These are phyloP conservation scores for Volucella zonaria DNA, from an alignment of 2,888 invertebrate genomes.

Conservation along the genomic window DNA sequence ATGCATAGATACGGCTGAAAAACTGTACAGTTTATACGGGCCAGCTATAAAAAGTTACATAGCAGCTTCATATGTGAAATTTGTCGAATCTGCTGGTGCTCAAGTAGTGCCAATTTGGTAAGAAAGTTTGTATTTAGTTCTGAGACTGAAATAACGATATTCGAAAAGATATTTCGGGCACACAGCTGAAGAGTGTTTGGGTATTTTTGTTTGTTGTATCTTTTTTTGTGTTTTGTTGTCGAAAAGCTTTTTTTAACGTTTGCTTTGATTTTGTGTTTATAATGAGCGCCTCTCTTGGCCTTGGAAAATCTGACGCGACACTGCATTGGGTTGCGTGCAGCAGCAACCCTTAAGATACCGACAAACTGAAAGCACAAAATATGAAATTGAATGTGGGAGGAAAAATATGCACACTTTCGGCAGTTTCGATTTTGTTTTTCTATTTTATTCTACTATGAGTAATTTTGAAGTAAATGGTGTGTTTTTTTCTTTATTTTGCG, in stretches of 20 bases:
- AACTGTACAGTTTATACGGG: conserved; percentile 84
- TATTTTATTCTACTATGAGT: background rate
- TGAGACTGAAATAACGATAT: too few species aligned
- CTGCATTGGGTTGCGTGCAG: too few species aligned
- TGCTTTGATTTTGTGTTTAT: too few species aligned
- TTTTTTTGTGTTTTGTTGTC: background rate
- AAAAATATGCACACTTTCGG: too few species aligned
- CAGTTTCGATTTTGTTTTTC: background rate
- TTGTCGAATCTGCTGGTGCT: conserved; percentile 92
- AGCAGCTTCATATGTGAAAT: conserved; percentile 93
- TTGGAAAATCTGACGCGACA: too few species aligned
- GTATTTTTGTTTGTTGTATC: background rate
- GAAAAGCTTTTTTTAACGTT: background rate
- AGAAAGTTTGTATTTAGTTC: conserved; percentile 75
- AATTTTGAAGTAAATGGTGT: too few species aligned
- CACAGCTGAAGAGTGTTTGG: background rate
- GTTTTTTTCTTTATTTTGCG: too few species aligned
- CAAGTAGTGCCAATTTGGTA: conserved; percentile 92
- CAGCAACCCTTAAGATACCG: too few species aligned
- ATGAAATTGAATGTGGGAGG: too few species aligned
- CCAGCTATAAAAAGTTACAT: conserved; percentile 87
- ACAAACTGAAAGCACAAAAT: too few species aligned
- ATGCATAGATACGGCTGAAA: conserved; percentile 86
- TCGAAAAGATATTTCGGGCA: too few species aligned
- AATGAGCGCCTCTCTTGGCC: too few species aligned